phyloP scores from a whole-genome alignment of 2,113 vertebrate genomes.

The Muntiacus muntjak region DNA sequence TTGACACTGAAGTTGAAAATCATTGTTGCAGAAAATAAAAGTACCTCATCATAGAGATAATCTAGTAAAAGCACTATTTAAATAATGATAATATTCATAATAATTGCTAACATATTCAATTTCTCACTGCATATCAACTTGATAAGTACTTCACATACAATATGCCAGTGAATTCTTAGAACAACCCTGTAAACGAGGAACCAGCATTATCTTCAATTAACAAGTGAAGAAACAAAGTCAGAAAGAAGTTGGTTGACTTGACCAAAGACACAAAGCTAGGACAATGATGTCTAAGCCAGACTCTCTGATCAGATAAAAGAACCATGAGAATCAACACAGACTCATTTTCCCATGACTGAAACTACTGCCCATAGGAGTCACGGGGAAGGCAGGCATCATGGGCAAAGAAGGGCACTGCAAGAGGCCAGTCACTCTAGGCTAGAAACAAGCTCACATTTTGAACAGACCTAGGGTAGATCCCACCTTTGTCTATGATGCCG shows the following conservation, averaged over 20 bases:
- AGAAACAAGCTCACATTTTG: neutral
- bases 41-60: neutral
- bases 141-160: neutral
- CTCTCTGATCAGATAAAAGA: neutral
- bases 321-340: neutral
- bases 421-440: neutral
- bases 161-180: constrained; percentile 17
- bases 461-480: neutral
- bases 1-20: neutral
- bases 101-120: neutral
- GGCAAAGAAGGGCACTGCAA: neutral
- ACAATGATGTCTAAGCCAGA: neutral
- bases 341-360: neutral
- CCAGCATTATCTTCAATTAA: neutral
- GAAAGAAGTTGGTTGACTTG: neutral
- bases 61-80: neutral
- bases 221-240: neutral
- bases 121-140: neutral
- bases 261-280: neutral
- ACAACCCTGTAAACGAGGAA: neutral
- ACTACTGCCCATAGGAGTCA: neutral
- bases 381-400: neutral
- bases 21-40: neutral
- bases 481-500: neutral
- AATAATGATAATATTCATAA: neutral